Conservation (phyloP, 1,140 invertebrate species). For the Saccostrea glomerata region DNA sequence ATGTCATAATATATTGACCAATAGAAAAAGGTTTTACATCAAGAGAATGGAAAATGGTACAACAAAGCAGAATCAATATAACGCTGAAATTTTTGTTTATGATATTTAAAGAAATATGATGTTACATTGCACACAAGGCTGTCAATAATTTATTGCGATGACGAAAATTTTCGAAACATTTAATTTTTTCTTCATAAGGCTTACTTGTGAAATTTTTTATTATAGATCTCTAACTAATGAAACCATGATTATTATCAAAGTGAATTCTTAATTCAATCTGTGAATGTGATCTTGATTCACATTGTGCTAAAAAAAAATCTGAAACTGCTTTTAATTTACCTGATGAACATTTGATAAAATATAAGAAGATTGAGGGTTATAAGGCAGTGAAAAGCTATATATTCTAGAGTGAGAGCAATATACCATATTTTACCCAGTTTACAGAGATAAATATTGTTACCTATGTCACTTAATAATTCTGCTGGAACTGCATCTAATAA, state of each 20-base stretch:
- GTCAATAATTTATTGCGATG: not conserved
- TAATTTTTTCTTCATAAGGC: too few relatives aligned
- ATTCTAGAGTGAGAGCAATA: not conserved
- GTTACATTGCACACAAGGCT: not conserved
- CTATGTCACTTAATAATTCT: constrained; percentile 34
- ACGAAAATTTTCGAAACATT: not conserved
- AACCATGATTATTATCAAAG: too few relatives aligned
- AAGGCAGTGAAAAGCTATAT: not conserved
- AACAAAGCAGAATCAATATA: not conserved
- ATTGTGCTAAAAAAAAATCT: too few relatives aligned
- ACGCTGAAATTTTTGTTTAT: not conserved
- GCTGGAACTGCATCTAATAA: constrained; percentile 30
- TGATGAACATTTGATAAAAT: not conserved
- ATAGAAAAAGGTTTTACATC: not conserved
- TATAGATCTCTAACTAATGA: too few relatives aligned
- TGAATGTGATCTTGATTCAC: too few relatives aligned
- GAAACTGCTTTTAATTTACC: too few relatives aligned
- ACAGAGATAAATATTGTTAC: not conserved
- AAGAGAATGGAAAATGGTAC: not conserved
- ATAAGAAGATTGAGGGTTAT: not conserved
- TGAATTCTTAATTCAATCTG: too few relatives aligned
- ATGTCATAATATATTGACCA: not conserved
- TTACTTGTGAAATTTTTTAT: too few relatives aligned
- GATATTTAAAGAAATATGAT: not conserved
- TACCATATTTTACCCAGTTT: not conserved